Conservation (phyloP, 2,888 invertebrate species). For the Thyatira batis region DNA sequence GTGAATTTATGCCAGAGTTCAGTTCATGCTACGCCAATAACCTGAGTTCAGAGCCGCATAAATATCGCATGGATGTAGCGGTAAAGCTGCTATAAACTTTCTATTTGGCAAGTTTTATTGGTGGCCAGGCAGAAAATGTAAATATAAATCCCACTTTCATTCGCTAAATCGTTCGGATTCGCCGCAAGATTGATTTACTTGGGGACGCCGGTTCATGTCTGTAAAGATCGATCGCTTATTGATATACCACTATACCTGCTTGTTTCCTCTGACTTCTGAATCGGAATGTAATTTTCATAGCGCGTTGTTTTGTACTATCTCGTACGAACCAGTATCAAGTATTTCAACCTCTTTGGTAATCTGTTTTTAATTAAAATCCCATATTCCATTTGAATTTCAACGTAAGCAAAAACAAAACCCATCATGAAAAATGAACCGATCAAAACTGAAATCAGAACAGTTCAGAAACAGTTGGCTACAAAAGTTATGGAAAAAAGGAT, state of each 20-base stretch:
- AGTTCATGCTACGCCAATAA: constrained; percentile 8
- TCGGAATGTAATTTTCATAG: not conserved
- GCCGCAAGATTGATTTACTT: constrained; percentile 1
- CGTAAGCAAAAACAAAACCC: not conserved
- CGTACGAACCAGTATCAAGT: too few relatives aligned
- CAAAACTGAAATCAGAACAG: not conserved
- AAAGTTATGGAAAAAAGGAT: not conserved
- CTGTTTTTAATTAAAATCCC: too few relatives aligned
- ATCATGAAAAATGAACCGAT: not conserved
- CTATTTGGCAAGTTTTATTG: constrained; percentile 53
- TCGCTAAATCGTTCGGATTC: constrained; percentile 19
- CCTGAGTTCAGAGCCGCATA: constrained; percentile 1
- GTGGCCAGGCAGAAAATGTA: constrained; percentile 37
- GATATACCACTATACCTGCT: not conserved
- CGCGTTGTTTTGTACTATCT: too few relatives aligned
- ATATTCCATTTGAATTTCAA: too few relatives aligned
- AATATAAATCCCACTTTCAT: constrained; percentile 28
- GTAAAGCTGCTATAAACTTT: constrained; percentile 43
- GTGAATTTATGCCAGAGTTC: constrained; percentile 12
- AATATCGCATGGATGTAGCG: not conserved
- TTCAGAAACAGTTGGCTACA: not conserved
- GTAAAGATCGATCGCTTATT: not conserved
- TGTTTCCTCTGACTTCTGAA: not conserved
- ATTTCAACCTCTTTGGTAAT: too few relatives aligned
- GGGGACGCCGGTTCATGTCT: not conserved